phyloP scores from a whole-genome alignment of 2,113 vertebrate species.

The Odobenus rosmarus region DNA sequence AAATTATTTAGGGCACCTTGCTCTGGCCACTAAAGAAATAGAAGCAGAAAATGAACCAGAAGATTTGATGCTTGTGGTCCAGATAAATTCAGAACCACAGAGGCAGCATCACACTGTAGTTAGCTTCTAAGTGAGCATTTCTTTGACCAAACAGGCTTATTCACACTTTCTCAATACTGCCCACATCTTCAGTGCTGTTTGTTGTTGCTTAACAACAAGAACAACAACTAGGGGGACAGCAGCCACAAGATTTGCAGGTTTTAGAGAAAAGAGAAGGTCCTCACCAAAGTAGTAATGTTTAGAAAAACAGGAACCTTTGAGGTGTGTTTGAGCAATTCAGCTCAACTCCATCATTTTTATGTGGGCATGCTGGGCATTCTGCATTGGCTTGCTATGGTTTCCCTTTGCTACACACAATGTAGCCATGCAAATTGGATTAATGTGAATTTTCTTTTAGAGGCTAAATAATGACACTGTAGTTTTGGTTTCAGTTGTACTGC shows the following conservation, averaged over 20 bases:
- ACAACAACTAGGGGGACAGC: rapidly evolving
- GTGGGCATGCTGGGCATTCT: not conserved
- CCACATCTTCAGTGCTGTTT: not conserved
- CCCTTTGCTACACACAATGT: not conserved
- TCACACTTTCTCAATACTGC: not conserved
- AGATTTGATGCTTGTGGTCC: not conserved
- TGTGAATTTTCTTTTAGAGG: not conserved
- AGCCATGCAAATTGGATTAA: not conserved
- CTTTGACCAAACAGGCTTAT: not conserved
- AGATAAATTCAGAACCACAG: not conserved
- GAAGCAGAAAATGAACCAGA: not conserved
- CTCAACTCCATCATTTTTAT: not conserved
- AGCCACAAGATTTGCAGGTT: not conserved
- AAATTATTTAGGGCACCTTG: not conserved
- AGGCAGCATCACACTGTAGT: rapidly evolving
- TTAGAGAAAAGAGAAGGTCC: not conserved
- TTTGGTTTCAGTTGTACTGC: not conserved
- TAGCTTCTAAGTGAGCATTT: not conserved
- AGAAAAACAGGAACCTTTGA: not conserved
- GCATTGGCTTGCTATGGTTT: not conserved
- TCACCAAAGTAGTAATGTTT: not conserved
- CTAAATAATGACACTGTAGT: not conserved
- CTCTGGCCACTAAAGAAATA: not conserved
- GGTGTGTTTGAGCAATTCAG: not conserved
- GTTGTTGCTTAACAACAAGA: not conserved